Base-by-base conservation (phyloP, 2,797 vertebrate species). In the Austrolebias charrua region DNA sequence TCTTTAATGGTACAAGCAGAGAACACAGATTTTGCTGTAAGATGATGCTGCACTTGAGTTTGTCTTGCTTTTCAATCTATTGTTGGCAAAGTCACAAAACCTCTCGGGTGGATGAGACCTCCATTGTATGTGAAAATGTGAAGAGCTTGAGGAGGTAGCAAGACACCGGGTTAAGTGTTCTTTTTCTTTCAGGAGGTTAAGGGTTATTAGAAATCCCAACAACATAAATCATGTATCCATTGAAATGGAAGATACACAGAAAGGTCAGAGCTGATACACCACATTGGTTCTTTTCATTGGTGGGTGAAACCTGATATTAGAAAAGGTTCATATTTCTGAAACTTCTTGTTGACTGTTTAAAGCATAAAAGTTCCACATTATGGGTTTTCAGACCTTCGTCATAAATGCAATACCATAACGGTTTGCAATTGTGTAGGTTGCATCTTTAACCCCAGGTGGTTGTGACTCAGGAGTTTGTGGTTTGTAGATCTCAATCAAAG, bases 251-350 rank as follows among this genome's bases (percentile, higher is more conserved):
- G 73, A 73, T 66, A 72, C 61, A 76, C 59, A 60, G 73, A 74
- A 62, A 13, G 51, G 67, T 76, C 57, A 66, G 62, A 55, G 69
- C 64, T 64, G 66, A 62, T 72, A 52, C 71, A 75, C 59, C 47
- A 71, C 71, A 42, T 51, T 65, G 50, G 29, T 6, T 60, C 65
- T 73, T 82, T 78, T 83, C 80, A 80, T 70, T 6, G 2, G 31
- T 9, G 24, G 10, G 15, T 31, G 85, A 69, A 88, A 91, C 55
- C 53, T 13, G 84, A 91, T 72, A 69, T 66, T 1, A 5, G 57
- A 60, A 62, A 11, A 2, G 76, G 82, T 38, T 90, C 75, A 18
- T 63, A 54, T 91, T 90, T 82, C 85, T 5, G 62, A 54, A 38
- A 6, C 55, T 57, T 38, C n/a, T 24, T 73, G 74, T 89, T 82